A percentile compares a stretch with the other conserved stretches of the same genome.
Conservation (phyloP, 1,140 invertebrate genomes). For the Musca vetustissima region DNA sequence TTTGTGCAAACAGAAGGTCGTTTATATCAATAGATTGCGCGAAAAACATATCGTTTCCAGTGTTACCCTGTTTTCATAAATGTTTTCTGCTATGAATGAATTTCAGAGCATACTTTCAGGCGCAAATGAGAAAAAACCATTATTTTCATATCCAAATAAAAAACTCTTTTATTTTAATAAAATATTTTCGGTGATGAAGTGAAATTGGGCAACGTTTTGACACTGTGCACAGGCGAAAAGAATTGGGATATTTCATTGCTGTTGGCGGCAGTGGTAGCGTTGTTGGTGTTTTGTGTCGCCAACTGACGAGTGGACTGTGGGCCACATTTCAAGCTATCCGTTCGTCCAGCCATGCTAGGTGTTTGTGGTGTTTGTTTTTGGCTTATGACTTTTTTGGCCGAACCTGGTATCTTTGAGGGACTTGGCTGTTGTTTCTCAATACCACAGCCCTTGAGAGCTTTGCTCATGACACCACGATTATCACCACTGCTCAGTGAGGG, state of each 20-base stretch:
- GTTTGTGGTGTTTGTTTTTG: slow-evolving; percentile 37
- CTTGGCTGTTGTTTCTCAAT: slow-evolving; percentile 65
- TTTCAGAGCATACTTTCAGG: no score
- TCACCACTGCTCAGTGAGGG: slow-evolving; percentile 81
- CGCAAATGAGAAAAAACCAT: no score
- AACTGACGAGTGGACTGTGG: slow-evolving; percentile 3
- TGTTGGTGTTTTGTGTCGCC: not conserved
- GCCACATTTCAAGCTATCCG: slow-evolving; percentile 41
- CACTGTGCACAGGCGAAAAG: slow-evolving; percentile 29
- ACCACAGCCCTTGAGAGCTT: slow-evolving; percentile 73
- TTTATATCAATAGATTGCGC: no score
- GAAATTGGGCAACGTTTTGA: slow-evolving; percentile 29
- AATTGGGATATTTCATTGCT: slow-evolving; percentile 15
- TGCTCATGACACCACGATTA: slow-evolving; percentile 77
- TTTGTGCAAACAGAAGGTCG: no score
- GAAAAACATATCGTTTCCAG: no score
- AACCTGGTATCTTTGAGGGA: slow-evolving; percentile 45
- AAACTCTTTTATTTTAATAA: no score
- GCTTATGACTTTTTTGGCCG: slow-evolving; percentile 23
- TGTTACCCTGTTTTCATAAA: no score
- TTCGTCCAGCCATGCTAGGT: slow-evolving; percentile 37
- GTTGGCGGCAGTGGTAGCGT: not conserved
- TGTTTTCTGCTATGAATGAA: no score
- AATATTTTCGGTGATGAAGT: slow-evolving; percentile 34
- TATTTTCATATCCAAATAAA: no score